phyloP scores from a whole-genome alignment of 2,113 vertebrate species.

The Clarias gariepinus region DNA sequence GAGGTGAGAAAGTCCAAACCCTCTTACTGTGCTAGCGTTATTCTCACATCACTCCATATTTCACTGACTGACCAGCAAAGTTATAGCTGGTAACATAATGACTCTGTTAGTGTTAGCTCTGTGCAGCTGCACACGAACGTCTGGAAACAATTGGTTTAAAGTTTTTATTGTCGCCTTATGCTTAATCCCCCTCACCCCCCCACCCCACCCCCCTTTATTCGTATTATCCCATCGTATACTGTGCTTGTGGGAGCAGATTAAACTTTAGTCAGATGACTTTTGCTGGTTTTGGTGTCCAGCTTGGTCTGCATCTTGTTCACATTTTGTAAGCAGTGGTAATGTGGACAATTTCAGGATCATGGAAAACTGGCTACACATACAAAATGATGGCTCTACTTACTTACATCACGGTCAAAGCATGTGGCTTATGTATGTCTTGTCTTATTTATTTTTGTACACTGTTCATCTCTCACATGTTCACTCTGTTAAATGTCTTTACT shows the following conservation, averaged over 20 bases:
- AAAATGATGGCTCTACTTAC: neutral
- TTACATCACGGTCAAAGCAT: conserved; percentile 24
- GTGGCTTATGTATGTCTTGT: conserved; percentile 12
- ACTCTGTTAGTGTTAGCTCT: conserved; percentile 41
- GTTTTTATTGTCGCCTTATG: conserved; percentile 10
- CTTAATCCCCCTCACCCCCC: too few relatives aligned
- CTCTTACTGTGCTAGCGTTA: conserved; percentile 17
- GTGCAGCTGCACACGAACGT: conserved; percentile 32
- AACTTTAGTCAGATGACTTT: neutral
- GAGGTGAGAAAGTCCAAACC: conserved; percentile 11
- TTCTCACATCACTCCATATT: conserved; percentile 25
- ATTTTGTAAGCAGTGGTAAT: neutral
- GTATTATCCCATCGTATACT: neutral
- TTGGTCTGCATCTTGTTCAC: conserved; percentile 10
- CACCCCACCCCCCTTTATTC: neutral
- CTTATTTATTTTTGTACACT: conserved; percentile 20
- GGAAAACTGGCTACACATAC: neutral
- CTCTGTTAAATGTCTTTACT: conserved; percentile 30
- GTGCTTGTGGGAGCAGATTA: neutral
- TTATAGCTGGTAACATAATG: conserved; percentile 31
- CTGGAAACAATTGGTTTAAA: conserved; percentile 42
- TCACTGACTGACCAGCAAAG: conserved; percentile 17
- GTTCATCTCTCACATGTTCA: neutral
- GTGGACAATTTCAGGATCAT: neutral
- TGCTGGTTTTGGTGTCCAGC: neutral